phyloP scores from a whole-genome alignment of 2,888 invertebrate genomes.

The Drosophila atripex region DNA sequence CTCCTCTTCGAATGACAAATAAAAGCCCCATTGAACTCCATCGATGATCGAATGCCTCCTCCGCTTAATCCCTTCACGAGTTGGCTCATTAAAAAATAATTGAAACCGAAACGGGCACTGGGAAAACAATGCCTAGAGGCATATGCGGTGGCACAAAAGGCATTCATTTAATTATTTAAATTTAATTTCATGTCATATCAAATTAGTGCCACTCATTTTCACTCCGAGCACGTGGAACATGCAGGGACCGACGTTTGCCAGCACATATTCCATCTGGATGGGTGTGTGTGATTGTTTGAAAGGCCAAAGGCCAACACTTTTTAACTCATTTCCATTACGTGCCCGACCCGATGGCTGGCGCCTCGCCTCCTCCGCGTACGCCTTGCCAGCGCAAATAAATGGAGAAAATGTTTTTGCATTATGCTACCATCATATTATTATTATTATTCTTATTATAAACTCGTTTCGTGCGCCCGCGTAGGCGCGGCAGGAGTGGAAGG shows the following conservation, averaged over 20 bases:
- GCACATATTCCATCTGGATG: background rate
- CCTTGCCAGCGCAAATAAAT: slow-evolving; percentile 47
- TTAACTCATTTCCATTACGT: slow-evolving; percentile 60
- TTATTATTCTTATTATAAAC: slow-evolving; percentile 47
- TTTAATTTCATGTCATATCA: slow-evolving; percentile 74
- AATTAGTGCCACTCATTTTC: slow-evolving; percentile 75
- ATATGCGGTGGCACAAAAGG: slow-evolving; percentile 38
- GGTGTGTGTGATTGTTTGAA: slow-evolving; percentile 12
- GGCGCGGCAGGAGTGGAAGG: background rate
- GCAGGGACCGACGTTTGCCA: slow-evolving; percentile 13
- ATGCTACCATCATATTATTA: slow-evolving; percentile 44
- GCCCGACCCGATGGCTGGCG: slow-evolving; percentile 33
- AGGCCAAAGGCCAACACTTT: slow-evolving; percentile 49
- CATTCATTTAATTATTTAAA: slow-evolving; percentile 73
- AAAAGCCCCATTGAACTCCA: background rate
- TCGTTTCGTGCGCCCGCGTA: slow-evolving; percentile 21
- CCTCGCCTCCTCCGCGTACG: background rate
- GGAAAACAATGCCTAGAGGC: slow-evolving; percentile 4
- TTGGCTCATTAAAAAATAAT: slow-evolving; percentile 21
- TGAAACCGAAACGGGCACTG: slow-evolving; percentile 14
- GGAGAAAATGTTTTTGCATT: slow-evolving; percentile 51
- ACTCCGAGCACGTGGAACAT: slow-evolving; percentile 54
- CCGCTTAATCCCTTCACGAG: background rate
- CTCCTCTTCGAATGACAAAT: too few relatives aligned
- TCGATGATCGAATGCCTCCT: background rate